Percentiles rank a stretch among this genome's conserved stretches.
Evolutionary conservation across 2,888 invertebrate species (phyloP).

Genomic region (Parapristionchus giblindavisi): DNA sequence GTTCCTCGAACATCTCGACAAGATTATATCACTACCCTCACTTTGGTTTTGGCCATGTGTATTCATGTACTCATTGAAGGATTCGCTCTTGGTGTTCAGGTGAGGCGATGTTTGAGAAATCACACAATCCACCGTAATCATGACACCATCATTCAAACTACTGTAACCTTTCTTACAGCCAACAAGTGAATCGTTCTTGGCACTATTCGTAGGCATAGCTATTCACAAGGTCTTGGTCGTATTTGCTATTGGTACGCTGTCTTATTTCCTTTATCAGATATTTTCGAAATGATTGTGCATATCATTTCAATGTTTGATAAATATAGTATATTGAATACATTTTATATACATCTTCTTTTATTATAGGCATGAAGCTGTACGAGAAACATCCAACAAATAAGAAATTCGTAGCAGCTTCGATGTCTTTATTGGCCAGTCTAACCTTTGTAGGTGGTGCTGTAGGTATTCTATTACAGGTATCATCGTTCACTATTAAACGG

Average conservation of each 20-base stretch:
- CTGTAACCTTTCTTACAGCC: constrained; percentile 11
- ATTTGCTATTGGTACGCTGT: constrained; percentile 23
- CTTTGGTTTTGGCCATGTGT: constrained; percentile 55
- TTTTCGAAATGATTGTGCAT: no score
- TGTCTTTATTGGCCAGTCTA: constrained; percentile 49
- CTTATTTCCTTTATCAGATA: no score
- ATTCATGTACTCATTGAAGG: constrained; percentile 62
- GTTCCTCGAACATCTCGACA: no score
- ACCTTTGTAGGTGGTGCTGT: constrained; percentile 55
- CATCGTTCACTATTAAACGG: no score
- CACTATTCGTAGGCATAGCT: constrained; percentile 32
- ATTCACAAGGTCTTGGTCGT: constrained; percentile 33
- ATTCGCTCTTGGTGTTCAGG: constrained; percentile 62
- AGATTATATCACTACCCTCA: constrained; percentile 20
- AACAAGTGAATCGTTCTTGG: constrained; percentile 20
- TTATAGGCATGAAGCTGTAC: constrained; percentile 47
- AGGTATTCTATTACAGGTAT: constrained; percentile 59
- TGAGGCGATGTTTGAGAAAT: constrained; percentile 9
- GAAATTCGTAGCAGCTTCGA: constrained; percentile 50
- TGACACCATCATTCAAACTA: not conserved
- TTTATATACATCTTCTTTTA: not conserved
- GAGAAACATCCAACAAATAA: constrained; percentile 49
- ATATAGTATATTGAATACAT: not conserved
- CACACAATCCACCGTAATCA: not conserved
- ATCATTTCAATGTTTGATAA: not conserved